Percentiles rank a stretch among this genome's conserved stretches.
phyloP scores from a whole-genome alignment of 2,888 invertebrate species.

The Loripinus fragilis region DNA sequence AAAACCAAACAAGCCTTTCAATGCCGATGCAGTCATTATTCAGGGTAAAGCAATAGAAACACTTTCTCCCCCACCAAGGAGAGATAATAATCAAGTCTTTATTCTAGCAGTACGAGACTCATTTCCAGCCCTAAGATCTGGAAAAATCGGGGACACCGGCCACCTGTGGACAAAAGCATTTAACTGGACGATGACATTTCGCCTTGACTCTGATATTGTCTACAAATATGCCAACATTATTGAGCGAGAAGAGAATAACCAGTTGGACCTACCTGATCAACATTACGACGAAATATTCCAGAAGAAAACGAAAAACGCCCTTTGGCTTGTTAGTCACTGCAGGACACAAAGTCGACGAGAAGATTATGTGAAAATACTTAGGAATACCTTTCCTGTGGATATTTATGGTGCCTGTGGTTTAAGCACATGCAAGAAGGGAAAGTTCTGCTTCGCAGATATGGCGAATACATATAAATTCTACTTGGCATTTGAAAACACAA shows the following conservation, averaged over 20 bases:
- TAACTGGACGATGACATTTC: conserved; percentile 39
- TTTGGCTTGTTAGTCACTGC: conserved; percentile 47
- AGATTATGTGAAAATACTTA: conserved; percentile 24
- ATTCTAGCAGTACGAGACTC: not conserved
- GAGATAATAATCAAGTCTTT: not conserved
- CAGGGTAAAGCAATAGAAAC: not conserved
- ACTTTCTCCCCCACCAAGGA: not conserved
- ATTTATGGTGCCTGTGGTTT: conserved; percentile 38
- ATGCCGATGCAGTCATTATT: not conserved
- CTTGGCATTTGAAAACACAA: conserved; percentile 18
- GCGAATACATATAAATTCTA: conserved; percentile 15
- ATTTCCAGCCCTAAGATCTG: not conserved
- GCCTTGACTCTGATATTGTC: conserved; percentile 33
- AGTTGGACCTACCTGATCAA: not conserved
- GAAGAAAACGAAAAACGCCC: conserved; percentile 20
- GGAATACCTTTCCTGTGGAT: conserved; percentile 29
- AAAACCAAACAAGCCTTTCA: not conserved
- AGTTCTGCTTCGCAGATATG: not conserved
- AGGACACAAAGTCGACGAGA: conserved; percentile 28
- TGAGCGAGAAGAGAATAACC: not conserved
- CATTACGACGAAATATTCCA: conserved; percentile 21
- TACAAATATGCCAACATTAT: conserved; percentile 17
- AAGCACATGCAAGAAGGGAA: not conserved
- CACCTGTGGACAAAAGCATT: conserved; percentile 1
- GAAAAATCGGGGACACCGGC: not conserved